Evolutionary conservation across 1,140 invertebrate genomes (phyloP).

Genomic region (Drosophila jambulina): DNA sequence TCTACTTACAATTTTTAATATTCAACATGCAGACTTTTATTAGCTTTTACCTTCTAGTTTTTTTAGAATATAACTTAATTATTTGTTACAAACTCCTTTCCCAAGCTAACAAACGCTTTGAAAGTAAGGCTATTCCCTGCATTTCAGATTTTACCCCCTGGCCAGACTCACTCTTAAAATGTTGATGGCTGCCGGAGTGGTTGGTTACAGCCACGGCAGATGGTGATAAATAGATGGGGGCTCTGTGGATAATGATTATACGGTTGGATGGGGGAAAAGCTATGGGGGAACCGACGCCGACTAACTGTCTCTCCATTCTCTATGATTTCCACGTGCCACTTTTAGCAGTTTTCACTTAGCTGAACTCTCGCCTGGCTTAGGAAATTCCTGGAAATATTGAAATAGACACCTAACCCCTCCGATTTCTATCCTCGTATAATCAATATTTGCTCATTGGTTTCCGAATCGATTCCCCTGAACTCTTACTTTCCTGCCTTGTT

Average conservation of each 20-base stretch:
- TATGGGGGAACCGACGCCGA: neutral
- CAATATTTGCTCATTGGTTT: conserved; percentile 47
- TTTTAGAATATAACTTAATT: neutral
- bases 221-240: conserved; percentile 13
- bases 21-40: neutral
- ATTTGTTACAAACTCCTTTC: neutral
- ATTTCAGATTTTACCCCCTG: conserved; percentile 19
- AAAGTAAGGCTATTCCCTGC: neutral
- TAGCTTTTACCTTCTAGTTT: too few relatives aligned
- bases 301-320: conserved; percentile 25
- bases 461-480: conserved; percentile 23
- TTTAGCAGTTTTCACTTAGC: conserved; percentile 62
- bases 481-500: conserved; percentile 16
- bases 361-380: conserved; percentile 18
- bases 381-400: conserved; percentile 47
- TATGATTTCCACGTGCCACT: conserved; percentile 66
- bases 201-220: conserved; percentile 10
- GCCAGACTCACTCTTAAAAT: conserved; percentile 32
- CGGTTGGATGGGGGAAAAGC: neutral
- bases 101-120: neutral
- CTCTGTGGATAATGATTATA: conserved; percentile 58
- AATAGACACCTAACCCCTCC: conserved; percentile 21
- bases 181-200: conserved; percentile 35
- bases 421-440: conserved; percentile 1
- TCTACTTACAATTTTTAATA: too few relatives aligned